phyloP scores from a whole-genome alignment of 2,113 vertebrate genomes.

The Pterocles gutturalis region DNA sequence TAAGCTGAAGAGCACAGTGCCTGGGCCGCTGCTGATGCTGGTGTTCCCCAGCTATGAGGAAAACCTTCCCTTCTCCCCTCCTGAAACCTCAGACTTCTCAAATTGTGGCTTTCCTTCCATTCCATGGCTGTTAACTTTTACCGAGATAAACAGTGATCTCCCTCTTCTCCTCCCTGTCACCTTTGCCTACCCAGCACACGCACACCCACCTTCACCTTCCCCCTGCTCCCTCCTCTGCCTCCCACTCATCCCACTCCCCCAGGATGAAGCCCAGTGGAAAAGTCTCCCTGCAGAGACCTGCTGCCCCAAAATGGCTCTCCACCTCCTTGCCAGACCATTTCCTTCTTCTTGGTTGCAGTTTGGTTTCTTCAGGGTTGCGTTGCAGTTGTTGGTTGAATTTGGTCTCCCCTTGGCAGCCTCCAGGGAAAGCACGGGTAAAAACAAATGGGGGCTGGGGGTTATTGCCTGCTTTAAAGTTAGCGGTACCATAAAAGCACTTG shows the following conservation, averaged over 20 bases:
- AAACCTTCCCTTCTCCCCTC: background rate
- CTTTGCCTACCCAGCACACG: background rate
- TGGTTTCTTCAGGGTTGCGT: background rate
- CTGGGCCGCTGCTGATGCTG: background rate
- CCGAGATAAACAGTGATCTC: background rate
- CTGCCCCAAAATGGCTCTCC: background rate
- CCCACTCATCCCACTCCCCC: background rate
- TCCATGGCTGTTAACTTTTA: background rate
- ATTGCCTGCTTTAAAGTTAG: background rate
- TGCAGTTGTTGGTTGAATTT: background rate
- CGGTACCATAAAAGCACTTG: background rate
- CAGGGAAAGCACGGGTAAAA: background rate
- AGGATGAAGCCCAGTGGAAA: background rate
- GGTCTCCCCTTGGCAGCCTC: background rate
- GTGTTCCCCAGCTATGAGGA: background rate
- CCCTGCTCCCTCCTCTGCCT: background rate
- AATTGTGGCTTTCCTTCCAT: background rate
- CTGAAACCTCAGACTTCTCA: background rate
- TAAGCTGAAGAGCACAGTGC: background rate
- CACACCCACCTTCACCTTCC: background rate
- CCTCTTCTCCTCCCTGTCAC: accelerated
- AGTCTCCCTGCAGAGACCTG: background rate
- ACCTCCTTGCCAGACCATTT: background rate
- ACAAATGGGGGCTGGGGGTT: background rate
- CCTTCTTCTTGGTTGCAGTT: background rate